Evolutionary conservation across 2,888 invertebrate species (phyloP).

Genomic region (Schizotus pectinicornis): DNA sequence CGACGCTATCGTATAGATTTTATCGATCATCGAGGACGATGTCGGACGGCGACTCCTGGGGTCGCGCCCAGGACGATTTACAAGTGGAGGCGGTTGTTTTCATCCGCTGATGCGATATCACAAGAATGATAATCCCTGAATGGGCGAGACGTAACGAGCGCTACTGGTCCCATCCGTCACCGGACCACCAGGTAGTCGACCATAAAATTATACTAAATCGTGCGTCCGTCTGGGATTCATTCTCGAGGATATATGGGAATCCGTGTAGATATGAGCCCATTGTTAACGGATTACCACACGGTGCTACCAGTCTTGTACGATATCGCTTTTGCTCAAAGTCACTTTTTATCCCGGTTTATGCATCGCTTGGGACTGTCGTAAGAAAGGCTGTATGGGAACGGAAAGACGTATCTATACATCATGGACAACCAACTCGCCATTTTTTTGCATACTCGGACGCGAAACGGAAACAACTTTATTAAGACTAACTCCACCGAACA

Average conservation of each 20-base stretch:
- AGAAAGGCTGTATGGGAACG: slow-evolving; percentile 27
- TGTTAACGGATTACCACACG: slow-evolving; percentile 56
- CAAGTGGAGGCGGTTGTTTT: slow-evolving; percentile 44
- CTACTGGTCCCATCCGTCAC: slow-evolving; percentile 57
- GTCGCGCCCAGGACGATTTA: slow-evolving; percentile 29
- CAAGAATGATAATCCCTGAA: slow-evolving; percentile 55
- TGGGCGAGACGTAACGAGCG: slow-evolving; percentile 54
- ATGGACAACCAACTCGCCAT: not conserved
- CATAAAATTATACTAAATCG: slow-evolving; percentile 60
- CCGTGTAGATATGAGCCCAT: slow-evolving; percentile 55
- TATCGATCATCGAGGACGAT: slow-evolving; percentile 36
- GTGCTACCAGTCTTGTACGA: slow-evolving; percentile 56
- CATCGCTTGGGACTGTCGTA: slow-evolving; percentile 27
- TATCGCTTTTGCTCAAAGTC: slow-evolving; percentile 15
- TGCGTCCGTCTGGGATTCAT: slow-evolving; percentile 53
- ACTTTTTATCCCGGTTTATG: slow-evolving; percentile 29
- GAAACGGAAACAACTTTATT: too few relatives aligned
- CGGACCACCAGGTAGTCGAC: slow-evolving; percentile 57
- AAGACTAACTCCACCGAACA: not conserved
- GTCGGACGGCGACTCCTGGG: slow-evolving; percentile 2
- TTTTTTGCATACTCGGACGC: not conserved
- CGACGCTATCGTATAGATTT: slow-evolving; percentile 24
- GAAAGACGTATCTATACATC: slow-evolving; percentile 13
- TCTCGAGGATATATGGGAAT: slow-evolving; percentile 57
- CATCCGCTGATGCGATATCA: slow-evolving; percentile 48